Conservation (phyloP, 2,113 vertebrate genomes). For the Toxotes chatareus region DNA sequence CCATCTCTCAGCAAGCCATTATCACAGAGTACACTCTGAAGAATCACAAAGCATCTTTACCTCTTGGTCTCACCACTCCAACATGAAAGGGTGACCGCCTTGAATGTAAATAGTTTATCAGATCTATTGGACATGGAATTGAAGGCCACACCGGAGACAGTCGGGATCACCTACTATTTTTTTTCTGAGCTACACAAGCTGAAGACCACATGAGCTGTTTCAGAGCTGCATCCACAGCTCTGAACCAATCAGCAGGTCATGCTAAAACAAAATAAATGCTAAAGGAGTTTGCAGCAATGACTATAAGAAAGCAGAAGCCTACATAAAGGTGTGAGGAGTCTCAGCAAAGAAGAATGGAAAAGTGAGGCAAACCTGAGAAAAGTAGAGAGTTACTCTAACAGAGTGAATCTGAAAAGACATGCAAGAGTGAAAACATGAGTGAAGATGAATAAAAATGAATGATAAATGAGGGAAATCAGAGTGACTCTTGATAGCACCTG, state of each 20-base stretch:
- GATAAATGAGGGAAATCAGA: background rate
- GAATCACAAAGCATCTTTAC: constrained; percentile 52
- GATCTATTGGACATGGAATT: constrained; percentile 43
- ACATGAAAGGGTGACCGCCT: constrained; percentile 35
- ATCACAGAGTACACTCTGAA: constrained; percentile 56
- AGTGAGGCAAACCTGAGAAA: background rate
- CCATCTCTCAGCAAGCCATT: constrained; percentile 50
- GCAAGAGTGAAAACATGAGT: background rate
- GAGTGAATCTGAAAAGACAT: constrained; percentile 6
- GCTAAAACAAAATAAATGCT: constrained; percentile 43
- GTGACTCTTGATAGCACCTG: constrained; percentile 6
- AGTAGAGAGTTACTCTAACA: background rate
- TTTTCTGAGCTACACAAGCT: background rate
- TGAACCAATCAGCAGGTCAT: constrained; percentile 42
- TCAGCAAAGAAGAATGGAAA: background rate
- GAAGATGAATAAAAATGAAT: constrained; percentile 29
- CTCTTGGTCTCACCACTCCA: constrained; percentile 42
- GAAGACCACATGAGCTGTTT: constrained; percentile 37
- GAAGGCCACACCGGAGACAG: constrained; percentile 32
- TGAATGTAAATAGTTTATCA: constrained; percentile 40
- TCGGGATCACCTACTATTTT: constrained; percentile 23
- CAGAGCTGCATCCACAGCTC: constrained; percentile 50
- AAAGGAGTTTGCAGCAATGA: constrained; percentile 46
- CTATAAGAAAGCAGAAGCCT: constrained; percentile 37
- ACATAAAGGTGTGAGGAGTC: constrained; percentile 18